A percentile compares a stretch with the other conserved stretches of the same genome.
phyloP scores from a whole-genome alignment of 2,113 vertebrate species.

The Triplophysa tibetana region DNA sequence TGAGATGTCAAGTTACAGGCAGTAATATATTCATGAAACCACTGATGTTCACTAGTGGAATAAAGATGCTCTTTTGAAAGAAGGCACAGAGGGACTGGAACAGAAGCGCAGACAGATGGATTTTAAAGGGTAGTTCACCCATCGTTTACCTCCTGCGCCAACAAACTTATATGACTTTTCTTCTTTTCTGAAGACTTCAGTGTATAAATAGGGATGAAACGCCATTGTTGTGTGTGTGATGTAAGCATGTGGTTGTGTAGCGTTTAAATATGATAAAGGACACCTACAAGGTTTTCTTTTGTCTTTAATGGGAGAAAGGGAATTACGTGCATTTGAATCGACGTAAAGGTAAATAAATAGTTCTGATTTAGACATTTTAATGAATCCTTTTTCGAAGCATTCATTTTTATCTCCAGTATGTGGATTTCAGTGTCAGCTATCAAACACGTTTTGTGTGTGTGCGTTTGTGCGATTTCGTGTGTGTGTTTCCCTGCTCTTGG shows the following conservation, averaged over 20 bases:
- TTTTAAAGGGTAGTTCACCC: background rate
- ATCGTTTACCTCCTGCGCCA: slow-evolving; percentile 5
- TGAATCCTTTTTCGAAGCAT: too few relatives aligned
- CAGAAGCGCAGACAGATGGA: slow-evolving; percentile 12
- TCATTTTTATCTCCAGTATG: too few relatives aligned
- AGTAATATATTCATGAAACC: slow-evolving; percentile 29
- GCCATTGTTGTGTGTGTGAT: background rate
- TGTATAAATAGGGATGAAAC: too few relatives aligned
- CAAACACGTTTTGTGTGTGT: slow-evolving; percentile 18
- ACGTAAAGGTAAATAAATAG: background rate
- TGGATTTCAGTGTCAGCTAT: background rate
- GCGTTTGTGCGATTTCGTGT: slow-evolving; percentile 12
- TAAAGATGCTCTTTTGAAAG: slow-evolving; percentile 28
- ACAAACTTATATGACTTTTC: background rate
- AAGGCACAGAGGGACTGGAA: slow-evolving; percentile 14
- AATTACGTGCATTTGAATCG: background rate
- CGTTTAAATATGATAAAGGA: too few relatives aligned
- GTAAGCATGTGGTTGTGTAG: background rate
- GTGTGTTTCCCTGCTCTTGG: slow-evolving; percentile 40
- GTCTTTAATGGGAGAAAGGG: too few relatives aligned
- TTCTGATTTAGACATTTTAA: too few relatives aligned
- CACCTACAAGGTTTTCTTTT: too few relatives aligned
- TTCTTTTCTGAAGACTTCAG: background rate
- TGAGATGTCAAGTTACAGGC: slow-evolving; percentile 23
- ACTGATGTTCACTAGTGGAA: slow-evolving; percentile 19